Base-by-base conservation (phyloP, 2,113 vertebrate species). In the Chamaea fasciata region DNA sequence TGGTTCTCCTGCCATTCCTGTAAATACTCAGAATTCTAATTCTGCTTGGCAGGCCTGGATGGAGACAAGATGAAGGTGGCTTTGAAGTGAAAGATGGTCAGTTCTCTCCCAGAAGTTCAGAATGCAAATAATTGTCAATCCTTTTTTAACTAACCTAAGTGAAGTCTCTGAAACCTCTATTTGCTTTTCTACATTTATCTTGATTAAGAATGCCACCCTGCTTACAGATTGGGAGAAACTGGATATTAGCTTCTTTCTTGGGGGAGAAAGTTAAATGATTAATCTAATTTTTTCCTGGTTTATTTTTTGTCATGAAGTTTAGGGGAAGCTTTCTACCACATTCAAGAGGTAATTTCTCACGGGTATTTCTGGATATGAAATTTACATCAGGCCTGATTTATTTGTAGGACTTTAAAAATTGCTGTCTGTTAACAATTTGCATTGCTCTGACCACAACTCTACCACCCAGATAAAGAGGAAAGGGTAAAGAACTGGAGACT, bases 121-220 rank as follows among this genome's bases (percentile, higher is more conserved):
- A 89, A 87, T 83, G 20, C 67, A 95, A 95, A 96, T 95, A 96
- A 96, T 86, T 83, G 62, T 35, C 89, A 94, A 81, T 91, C 53
- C n/a, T 80, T 86, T 96, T 96, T 84, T 77, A 14, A 14, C 74
- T 68, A 88, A 78, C 50, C 55, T 60, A 42, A 94, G 79, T 75
- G 85, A 91, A 78, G 28, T 49, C 81, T 89, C 75, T 56, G 82
- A 87, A 96, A 79, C 83, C 73, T 77, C 95, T 95, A 69, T 97
- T 97, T 97, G 89, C 82, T 95, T 94, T 95, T 93, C 85, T 94
- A 79, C 69, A 46, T 82, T 96, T 94, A 35, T 94, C 96, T 97
- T 97, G 96, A 97, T 98, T 97, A 97, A 96, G 93, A 91, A 94
- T 96, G 76, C 87, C 92, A 93, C 71, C 73, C 63, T 94, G 78